Evolutionary conservation across 2,797 vertebrate genomes (phyloP).

Genomic region (Okamejei kenojei): DNA sequence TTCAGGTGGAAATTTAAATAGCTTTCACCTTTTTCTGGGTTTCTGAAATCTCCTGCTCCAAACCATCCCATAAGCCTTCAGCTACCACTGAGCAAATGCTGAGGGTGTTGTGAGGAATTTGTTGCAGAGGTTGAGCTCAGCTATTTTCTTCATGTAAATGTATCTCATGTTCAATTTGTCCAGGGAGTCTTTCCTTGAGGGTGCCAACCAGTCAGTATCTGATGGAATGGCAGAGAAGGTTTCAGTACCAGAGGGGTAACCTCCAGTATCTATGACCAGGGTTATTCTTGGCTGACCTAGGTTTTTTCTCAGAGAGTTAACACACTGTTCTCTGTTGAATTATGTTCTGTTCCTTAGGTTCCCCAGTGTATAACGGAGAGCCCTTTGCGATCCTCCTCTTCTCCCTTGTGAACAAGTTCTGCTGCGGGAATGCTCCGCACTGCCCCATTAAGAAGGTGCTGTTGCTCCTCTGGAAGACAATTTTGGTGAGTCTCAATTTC

Average conservation of each 20-base stretch:
- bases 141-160: background rate
- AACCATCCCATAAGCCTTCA: background rate
- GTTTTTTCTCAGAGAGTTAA: background rate
- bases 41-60: background rate
- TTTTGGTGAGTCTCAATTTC: constrained; percentile 68
- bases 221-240: background rate
- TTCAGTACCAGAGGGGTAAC: too few relatives aligned
- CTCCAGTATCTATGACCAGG: background rate
- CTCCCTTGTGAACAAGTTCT: constrained; percentile 92
- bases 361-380: constrained; percentile 75
- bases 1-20: background rate
- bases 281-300: background rate
- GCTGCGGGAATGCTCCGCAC: constrained; percentile 84
- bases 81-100: background rate
- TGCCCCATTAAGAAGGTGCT: constrained; percentile 96
- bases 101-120: background rate
- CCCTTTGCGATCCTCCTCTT: constrained; percentile 86
- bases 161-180: background rate
- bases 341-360: constrained; percentile 56
- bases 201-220: background rate
- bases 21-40: background rate
- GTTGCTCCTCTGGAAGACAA: constrained; percentile 86
- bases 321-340: background rate
- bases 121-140: background rate
- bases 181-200: background rate